A percentile compares a stretch with the other conserved stretches of the same genome.
These are phyloP conservation scores for Cerceris rybyensis DNA, from an alignment of 2,888 invertebrate species.

Conservation along the genomic window DNA sequence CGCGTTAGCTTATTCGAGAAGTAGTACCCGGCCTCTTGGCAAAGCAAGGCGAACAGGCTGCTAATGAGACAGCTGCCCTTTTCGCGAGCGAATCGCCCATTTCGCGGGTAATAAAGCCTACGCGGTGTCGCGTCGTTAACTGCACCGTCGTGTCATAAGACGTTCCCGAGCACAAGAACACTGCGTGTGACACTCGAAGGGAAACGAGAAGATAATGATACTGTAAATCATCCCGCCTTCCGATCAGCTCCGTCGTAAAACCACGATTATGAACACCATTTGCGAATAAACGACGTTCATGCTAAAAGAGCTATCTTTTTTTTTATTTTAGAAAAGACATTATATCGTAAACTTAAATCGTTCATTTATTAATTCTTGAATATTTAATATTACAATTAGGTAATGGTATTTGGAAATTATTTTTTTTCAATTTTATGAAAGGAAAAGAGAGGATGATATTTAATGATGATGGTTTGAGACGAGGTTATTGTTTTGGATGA, in stretches of 20 bases:
- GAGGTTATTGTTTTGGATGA: no score
- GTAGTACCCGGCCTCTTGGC: slow-evolving; percentile 44
- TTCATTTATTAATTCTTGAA: no score
- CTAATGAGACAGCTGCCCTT: slow-evolving; percentile 76
- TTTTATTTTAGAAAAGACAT: no score
- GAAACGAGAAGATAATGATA: slow-evolving; percentile 48
- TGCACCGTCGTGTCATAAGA: slow-evolving; percentile 40
- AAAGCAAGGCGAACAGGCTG: slow-evolving; percentile 38
- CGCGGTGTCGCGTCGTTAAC: slow-evolving; percentile 58
- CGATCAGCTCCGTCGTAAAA: slow-evolving; percentile 12
- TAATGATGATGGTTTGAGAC: no score
- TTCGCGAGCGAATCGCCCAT: slow-evolving; percentile 71
- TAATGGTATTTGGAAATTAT: no score
- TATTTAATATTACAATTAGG: no score
- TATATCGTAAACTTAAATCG: no score
- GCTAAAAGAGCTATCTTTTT: no score
- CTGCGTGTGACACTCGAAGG: slow-evolving; percentile 30
- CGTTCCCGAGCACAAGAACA: slow-evolving; percentile 19
- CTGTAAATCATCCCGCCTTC: slow-evolving; percentile 46
- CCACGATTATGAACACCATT: slow-evolving; percentile 10
- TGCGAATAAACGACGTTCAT: no score
- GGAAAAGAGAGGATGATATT: no score
- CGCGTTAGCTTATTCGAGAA: slow-evolving; percentile 49
- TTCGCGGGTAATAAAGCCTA: slow-evolving; percentile 72
- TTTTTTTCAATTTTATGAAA: no score